Conservation (phyloP, 2,797 vertebrate genomes). For the Toxotes lorentzi region DNA sequence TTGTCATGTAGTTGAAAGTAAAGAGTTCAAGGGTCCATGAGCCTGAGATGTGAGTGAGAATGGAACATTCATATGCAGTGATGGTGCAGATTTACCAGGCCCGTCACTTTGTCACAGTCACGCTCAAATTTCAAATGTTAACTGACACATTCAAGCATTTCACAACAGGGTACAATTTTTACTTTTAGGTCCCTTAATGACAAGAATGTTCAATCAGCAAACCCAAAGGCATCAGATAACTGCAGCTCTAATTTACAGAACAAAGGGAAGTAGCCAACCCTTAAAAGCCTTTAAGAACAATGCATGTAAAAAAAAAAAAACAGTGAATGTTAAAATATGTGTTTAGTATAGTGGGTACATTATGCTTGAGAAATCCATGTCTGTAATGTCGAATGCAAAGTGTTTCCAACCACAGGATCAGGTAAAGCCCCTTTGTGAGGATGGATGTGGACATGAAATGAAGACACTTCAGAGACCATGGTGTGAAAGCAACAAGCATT, state of each 20-base stretch:
- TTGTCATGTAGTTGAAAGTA: too few relatives aligned
- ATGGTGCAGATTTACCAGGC: too few relatives aligned
- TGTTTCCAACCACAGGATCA: neutral
- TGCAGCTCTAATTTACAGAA: neutral
- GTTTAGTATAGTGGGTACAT: too few relatives aligned
- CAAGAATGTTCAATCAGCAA: neutral
- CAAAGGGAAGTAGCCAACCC: neutral
- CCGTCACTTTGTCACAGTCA: too few relatives aligned
- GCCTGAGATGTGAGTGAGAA: too few relatives aligned
- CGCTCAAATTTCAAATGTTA: too few relatives aligned
- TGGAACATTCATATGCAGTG: too few relatives aligned
- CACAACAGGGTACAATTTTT: too few relatives aligned
- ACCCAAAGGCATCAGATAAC: neutral
- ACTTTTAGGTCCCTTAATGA: neutral
- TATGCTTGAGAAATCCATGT: neutral
- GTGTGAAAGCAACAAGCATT: neutral
- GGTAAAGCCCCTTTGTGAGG: neutral
- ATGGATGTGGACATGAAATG: neutral
- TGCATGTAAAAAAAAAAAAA: neutral
- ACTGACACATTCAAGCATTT: too few relatives aligned
- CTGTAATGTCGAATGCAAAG: neutral
- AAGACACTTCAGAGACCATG: neutral
- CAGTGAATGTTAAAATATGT: neutral
- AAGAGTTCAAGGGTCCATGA: too few relatives aligned
- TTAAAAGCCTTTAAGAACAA: conserved; percentile 10